Base-by-base conservation (phyloP, 2,888 invertebrate species). In the Lepas anatifera region DNA sequence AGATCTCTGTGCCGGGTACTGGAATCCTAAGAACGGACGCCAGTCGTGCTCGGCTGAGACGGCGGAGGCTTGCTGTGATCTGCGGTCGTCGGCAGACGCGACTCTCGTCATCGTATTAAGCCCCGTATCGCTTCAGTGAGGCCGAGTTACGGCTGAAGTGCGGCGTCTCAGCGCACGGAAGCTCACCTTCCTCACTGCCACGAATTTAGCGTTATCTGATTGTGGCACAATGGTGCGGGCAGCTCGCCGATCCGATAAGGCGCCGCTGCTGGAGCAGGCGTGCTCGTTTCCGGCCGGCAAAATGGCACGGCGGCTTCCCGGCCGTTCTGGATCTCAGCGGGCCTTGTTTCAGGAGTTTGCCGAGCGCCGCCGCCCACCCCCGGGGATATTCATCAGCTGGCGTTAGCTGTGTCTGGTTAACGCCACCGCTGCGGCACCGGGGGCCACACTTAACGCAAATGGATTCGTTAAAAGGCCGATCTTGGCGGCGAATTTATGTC, bases 401-500 rank as follows among this genome's bases (percentile, higher is more conserved):
- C 22, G 58, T 22, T 32, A 58, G 58, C 22, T 58, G 32, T 22
- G 35, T 32, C 32, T 35, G 35, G 58, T 35, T 58, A 58, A 18
- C 29, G 58, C 10, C n/a, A n/a, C n/a, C n/a, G n/a, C n/a, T n/a
- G 58, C 22, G 35, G 22, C 58, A 58, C 32, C 35, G 58, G 32
- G 18, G 18, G 58, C 58, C 58, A 58, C 58, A 58, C 58, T 58
- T 58, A 58, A 58, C 58, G 58, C 58, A 58, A 58, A 58, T 58
- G 58, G 58, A 58, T 58, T 58, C 58, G 58, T 58, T 58, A 58
- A 58, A 58, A 58, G 58, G 58, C 35, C 58, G 58, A 58, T 58
- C 58, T 58, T 18, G 58, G 58, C 3, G 58, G 58, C 58, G 22
- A 58, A 58, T 58, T 58, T 58, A 58, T 58, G 58, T 58, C 58